Base-by-base conservation (phyloP, 2,888 invertebrate species). In the Liodrosophila aerea region DNA sequence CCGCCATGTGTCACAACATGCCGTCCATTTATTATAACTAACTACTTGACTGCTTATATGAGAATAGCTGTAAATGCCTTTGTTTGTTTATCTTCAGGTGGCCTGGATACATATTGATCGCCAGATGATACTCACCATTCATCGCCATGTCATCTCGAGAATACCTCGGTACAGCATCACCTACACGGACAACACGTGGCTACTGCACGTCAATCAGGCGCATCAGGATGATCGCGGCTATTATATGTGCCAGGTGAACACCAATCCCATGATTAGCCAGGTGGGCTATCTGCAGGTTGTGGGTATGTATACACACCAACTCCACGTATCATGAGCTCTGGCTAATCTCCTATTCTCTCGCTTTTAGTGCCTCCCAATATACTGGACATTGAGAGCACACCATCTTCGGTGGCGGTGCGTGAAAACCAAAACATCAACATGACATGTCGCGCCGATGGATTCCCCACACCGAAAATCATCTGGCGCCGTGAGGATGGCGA, bases 91-190 rank as follows among this genome's bases (percentile, higher is more conserved):
- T 47, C 31, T 60, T 18, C 7, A 97, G 97, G 96, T 97, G 85
- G 97, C 97, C 66, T 97, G 97, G 97, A 95, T 97, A 85, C 97
- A 97, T 91, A 96, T 97, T 87, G 97, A 97, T 90, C 93, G 97
- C 46, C 96, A 97, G 91, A 97, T 97, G 95, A 95, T 97, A 87
- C 92, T 97, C 72, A 97, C 97, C 37, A 96, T 97, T 88, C 97
- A 97, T 91, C 94, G 95, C 22, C 97, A 97, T 91, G 96, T 97
- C 75, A 96, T 97, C 86, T 95, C 96, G 7, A 93, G 96, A 58
- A 94, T 97, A 90, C 95, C 96, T n/a, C 92, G 97, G 70, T 97
- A 97, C 91, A 95, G 95, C 89, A 96, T 97, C 56, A 95, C 96
- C 4, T 95, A 96, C 91, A 97, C 96, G 90, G 96, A 96, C 68